A percentile compares a stretch with the other conserved stretches of the same genome.
Conservation (phyloP, 2,888 invertebrate genomes). For the Geotrupes spiniger region DNA sequence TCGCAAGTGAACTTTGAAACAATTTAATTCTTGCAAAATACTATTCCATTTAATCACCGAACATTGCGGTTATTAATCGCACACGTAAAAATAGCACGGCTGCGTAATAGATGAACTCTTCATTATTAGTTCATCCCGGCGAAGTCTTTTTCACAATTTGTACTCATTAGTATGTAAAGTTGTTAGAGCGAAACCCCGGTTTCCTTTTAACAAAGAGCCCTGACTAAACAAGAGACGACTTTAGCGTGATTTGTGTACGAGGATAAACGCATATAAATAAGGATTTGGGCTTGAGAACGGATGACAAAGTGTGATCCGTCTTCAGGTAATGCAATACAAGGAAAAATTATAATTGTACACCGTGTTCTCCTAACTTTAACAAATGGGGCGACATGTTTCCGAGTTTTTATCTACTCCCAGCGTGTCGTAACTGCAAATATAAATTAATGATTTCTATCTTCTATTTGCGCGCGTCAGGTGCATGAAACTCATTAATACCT, state of each 20-base stretch:
- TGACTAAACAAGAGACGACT: background rate
- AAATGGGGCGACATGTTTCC: background rate
- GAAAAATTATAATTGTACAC: constrained; percentile 17
- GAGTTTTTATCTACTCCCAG: background rate
- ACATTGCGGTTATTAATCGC: too few species aligned
- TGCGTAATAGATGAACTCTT: too few species aligned
- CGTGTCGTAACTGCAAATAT: too few species aligned
- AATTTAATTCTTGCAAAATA: too few species aligned
- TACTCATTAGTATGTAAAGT: background rate
- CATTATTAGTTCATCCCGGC: background rate
- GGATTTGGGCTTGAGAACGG: constrained; percentile 35
- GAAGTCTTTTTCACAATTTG: background rate
- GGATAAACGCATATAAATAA: constrained; percentile 39
- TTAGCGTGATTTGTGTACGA: constrained; percentile 22
- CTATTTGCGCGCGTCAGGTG: too few species aligned
- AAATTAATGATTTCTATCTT: too few species aligned
- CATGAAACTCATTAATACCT: too few species aligned
- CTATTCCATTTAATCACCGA: too few species aligned
- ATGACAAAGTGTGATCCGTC: constrained; percentile 39
- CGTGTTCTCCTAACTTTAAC: constrained; percentile 1
- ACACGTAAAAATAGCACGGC: too few species aligned
- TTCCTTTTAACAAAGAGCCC: constrained; percentile 6
- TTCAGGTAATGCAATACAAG: constrained; percentile 24
- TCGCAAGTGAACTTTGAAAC: too few species aligned
- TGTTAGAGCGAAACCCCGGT: background rate